These are phyloP conservation scores for Lobophora halterata DNA, from an alignment of 2,888 invertebrate species.

Conservation along the genomic window DNA sequence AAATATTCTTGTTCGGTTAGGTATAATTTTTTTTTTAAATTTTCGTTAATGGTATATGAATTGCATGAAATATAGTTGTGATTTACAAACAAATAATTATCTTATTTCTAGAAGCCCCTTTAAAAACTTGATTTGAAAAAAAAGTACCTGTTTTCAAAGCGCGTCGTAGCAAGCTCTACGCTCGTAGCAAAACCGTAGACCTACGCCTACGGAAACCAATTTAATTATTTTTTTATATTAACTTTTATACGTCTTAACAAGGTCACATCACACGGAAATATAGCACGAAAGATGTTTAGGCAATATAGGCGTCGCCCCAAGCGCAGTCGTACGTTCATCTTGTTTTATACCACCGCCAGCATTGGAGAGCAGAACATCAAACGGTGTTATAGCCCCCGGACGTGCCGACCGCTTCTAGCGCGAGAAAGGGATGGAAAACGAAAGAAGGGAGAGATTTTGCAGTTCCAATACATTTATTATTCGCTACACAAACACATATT, in stretches of 20 bases:
- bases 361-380: conserved; percentile 82
- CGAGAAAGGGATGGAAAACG: conserved; percentile 56
- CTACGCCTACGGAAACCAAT: conserved; percentile 10
- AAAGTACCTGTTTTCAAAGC: conserved; percentile 1
- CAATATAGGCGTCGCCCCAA: conserved; percentile 79
- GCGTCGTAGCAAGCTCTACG: conserved; percentile 20
- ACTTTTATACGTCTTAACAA: conserved; percentile 50
- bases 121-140: too few relatives aligned
- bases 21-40: too few relatives aligned
- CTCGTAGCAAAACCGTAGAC: conserved; percentile 20
- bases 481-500: conserved; percentile 66
- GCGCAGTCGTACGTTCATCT: conserved; percentile 76
- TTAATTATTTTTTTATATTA: conserved; percentile 13
- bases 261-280: conserved; percentile 65
- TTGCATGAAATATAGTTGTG: too few relatives aligned
- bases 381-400: conserved; percentile 77
- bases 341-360: conserved; percentile 72
- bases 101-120: too few relatives aligned
- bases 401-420: conserved; percentile 66
- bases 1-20: too few relatives aligned
- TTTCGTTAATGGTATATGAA: too few relatives aligned
- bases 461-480: conserved; percentile 72
- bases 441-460: conserved; percentile 62
- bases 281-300: conserved; percentile 77
- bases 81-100: too few relatives aligned